These are phyloP conservation scores for Drosophila triauraria DNA, from an alignment of 1,140 invertebrate species.

Conservation along the genomic window DNA sequence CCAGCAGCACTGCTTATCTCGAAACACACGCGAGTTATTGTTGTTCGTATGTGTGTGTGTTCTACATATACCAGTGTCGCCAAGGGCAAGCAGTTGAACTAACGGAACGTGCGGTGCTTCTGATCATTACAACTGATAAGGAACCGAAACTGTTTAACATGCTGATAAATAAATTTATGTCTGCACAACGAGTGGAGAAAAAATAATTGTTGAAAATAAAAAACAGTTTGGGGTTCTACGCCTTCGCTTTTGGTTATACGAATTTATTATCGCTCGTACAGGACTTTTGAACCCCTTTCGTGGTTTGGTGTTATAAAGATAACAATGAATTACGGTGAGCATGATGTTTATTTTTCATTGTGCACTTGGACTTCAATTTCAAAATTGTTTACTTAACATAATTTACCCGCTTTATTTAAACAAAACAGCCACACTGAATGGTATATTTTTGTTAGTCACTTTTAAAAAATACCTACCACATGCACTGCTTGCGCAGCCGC, in stretches of 20 bases:
- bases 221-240: background rate
- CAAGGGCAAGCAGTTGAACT: constrained; percentile 26
- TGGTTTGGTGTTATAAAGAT: constrained; percentile 1
- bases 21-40: constrained; percentile 7
- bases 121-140: constrained; percentile 30
- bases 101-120: constrained; percentile 19
- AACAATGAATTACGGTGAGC: background rate
- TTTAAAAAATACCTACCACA: background rate
- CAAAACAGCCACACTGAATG: too few species aligned
- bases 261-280: background rate
- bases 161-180: constrained; percentile 27
- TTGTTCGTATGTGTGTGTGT: background rate
- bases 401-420: background rate
- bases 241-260: background rate
- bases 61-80: background rate
- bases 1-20: constrained; percentile 28
- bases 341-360: background rate
- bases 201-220: constrained; percentile 4
- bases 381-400: background rate
- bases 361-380: background rate
- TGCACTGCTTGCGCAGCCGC: constrained; percentile 12
- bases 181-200: background rate
- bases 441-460: constrained; percentile 22
- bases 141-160: constrained; percentile 10
- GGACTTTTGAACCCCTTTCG: constrained; percentile 4